Percentiles rank a stretch among this genome's conserved stretches.
Conservation (phyloP, 2,113 vertebrate species). For the Heterochromis multidens region DNA sequence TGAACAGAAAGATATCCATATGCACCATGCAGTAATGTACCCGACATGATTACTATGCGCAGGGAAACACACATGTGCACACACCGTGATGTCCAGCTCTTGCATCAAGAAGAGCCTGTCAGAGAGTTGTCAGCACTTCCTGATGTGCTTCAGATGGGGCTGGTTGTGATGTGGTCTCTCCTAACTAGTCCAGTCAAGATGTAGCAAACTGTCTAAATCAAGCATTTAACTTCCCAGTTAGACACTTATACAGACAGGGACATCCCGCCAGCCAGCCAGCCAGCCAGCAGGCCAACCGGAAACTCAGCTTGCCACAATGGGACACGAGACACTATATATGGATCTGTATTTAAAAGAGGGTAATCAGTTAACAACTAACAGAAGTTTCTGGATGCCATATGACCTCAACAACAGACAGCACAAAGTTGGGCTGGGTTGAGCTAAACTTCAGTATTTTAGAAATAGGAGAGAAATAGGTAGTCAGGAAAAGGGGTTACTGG, state of each 20-base stretch:
- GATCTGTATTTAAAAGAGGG: constrained; percentile 31
- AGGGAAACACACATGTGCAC: neutral
- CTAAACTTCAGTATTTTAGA: neutral
- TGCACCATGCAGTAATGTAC: constrained; percentile 10
- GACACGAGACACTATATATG: constrained; percentile 24
- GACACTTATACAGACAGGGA: constrained; percentile 7
- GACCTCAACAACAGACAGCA: neutral
- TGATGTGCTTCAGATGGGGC: constrained; percentile 46
- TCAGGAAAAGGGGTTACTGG: neutral
- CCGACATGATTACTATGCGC: neutral
- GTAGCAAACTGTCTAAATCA: constrained; percentile 28
- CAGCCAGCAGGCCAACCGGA: constrained; percentile 11
- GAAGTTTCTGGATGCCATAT: constrained; percentile 16
- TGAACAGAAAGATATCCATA: neutral
- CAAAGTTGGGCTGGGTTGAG: neutral
- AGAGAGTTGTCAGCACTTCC: constrained; percentile 28
- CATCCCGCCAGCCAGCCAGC: constrained; percentile 3
- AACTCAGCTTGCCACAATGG: constrained; percentile 12
- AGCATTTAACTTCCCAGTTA: constrained; percentile 27
- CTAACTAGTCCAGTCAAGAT: constrained; percentile 36
- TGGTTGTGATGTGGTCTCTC: constrained; percentile 47
- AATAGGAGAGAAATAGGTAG: neutral
- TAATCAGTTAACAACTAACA: constrained; percentile 38
- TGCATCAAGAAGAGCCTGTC: constrained; percentile 22
- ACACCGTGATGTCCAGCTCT: constrained; percentile 19